phyloP scores from a whole-genome alignment of 2,113 vertebrate genomes.

The Phrynosoma blainvillii region DNA sequence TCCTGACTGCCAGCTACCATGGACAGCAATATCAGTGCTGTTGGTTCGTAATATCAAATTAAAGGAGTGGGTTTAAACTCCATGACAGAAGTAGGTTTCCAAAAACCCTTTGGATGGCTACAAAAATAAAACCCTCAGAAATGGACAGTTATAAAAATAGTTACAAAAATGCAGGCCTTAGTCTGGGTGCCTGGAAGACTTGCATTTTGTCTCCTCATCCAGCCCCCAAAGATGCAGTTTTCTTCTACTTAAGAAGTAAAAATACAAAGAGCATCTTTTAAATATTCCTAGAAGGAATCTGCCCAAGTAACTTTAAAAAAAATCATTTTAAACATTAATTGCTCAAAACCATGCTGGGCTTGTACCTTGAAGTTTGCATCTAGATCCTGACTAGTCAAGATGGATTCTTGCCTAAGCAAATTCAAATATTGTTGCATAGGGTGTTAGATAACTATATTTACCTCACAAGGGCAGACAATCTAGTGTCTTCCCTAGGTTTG shows the following conservation, averaged over 20 bases:
- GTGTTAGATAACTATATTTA: not conserved
- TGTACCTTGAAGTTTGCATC: not conserved
- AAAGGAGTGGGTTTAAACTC: not conserved
- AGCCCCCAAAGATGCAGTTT: not conserved
- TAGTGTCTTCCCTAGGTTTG: not conserved
- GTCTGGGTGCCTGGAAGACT: too few relatives aligned
- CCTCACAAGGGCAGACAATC: not conserved
- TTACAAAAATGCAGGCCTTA: too few relatives aligned
- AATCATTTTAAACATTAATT: too few relatives aligned
- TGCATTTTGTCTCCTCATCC: too few relatives aligned
- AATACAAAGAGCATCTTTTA: too few relatives aligned
- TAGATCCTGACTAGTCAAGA: not conserved
- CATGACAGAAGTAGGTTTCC: too few relatives aligned
- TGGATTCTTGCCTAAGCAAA: too few relatives aligned
- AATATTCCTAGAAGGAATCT: too few relatives aligned
- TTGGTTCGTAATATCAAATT: not conserved
- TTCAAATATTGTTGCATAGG: not conserved
- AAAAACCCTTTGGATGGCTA: not conserved
- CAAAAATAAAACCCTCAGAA: not conserved
- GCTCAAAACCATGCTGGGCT: too few relatives aligned
- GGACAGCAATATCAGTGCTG: not conserved
- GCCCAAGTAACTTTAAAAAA: too few relatives aligned
- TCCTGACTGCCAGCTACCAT: not conserved
- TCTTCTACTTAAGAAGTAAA: too few relatives aligned
- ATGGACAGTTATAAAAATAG: too few relatives aligned